phyloP scores from a whole-genome alignment of 1,140 invertebrate species.

The honey bee (Apis mellifera) region Amel_HAv3.1 CM009936.2:10611001-10611500 shows the following conservation, averaged over 20 bases:
- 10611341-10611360: not conserved
- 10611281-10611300: constrained; percentile 6
- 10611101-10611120: not conserved
- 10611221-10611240: constrained; percentile 51
- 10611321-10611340: constrained; percentile 4
- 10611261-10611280: constrained; percentile 32
- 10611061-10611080: not conserved
- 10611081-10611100: too few relatives aligned
- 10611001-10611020: not conserved
- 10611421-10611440: not conserved
- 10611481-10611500: not conserved
- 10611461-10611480: not conserved
- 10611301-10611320: constrained; percentile 36
- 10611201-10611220: constrained; percentile 15
- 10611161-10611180: constrained; percentile 23
- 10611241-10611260: constrained; percentile 43
- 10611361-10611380: constrained; percentile 37
- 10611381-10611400: constrained; percentile 32
- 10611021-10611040: not conserved
- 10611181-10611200: not conserved
- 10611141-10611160: not conserved
- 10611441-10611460: too few relatives aligned
- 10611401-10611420: not conserved
- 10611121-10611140: constrained; percentile 18
- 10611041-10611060: not conserved